Evolutionary conservation across 2,113 vertebrate species (phyloP).

Genomic region (Xyliphius kryptos): DNA sequence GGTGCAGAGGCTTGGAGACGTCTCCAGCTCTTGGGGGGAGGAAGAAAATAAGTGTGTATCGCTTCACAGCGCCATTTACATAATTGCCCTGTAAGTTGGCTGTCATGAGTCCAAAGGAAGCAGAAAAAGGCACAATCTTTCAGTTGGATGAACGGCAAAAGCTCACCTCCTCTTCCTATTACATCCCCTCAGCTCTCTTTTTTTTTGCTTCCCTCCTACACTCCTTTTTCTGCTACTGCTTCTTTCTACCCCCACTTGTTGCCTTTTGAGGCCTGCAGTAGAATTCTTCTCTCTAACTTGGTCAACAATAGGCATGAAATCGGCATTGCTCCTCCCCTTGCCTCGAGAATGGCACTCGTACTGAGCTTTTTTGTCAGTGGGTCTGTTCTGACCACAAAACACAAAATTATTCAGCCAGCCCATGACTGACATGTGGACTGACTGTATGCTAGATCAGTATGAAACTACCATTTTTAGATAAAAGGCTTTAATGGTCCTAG

Average conservation of each 20-base stretch:
- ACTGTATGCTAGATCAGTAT: too few relatives aligned
- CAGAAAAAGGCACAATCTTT: slow-evolving; percentile 87
- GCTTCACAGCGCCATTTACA: slow-evolving; percentile 97
- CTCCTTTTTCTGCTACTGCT: slow-evolving; percentile 35
- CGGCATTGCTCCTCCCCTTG: slow-evolving; percentile 61
- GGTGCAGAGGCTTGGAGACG: slow-evolving; percentile 33
- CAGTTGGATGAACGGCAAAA: slow-evolving; percentile 88
- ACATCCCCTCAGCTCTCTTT: slow-evolving; percentile 43
- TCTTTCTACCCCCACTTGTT: slow-evolving; percentile 80
- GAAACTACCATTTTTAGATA: too few relatives aligned
- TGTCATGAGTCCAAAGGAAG: slow-evolving; percentile 82
- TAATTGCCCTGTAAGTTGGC: slow-evolving; percentile 96
- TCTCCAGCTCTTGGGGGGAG: slow-evolving; percentile 26
- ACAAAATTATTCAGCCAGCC: neutral
- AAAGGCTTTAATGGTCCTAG: too few relatives aligned
- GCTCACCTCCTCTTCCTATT: slow-evolving; percentile 63
- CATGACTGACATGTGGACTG: slow-evolving; percentile 12
- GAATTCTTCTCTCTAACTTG: slow-evolving; percentile 74
- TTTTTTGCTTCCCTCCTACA: neutral
- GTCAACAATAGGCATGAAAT: slow-evolving; percentile 84
- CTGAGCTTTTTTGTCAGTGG: slow-evolving; percentile 72
- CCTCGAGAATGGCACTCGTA: slow-evolving; percentile 71
- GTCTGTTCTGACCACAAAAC: slow-evolving; percentile 50
- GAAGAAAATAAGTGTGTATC: slow-evolving; percentile 49
- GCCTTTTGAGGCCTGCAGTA: slow-evolving; percentile 75